Conservation (phyloP, 1,140 invertebrate species). For the Littorina saxatilis region DNA sequence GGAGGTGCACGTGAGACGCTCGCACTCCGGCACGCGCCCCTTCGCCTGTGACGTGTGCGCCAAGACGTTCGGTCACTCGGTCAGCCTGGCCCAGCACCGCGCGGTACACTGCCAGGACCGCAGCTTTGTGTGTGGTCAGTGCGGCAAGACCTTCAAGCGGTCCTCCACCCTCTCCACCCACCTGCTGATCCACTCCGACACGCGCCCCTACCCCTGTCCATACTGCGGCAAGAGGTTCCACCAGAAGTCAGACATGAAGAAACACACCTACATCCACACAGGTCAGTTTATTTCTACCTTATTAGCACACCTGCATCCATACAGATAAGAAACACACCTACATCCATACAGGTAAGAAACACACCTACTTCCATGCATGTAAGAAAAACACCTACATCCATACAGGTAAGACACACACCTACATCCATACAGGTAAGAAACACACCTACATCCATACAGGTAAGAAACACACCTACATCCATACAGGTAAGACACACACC, state of each 20-base stretch:
- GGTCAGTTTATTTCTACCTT: constrained; percentile 83
- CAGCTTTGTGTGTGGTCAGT: constrained; percentile 97
- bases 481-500: no score
- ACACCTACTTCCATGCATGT: no score
- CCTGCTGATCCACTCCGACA: constrained; percentile 98
- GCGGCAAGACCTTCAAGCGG: constrained; percentile 98
- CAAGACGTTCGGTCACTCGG: constrained; percentile 98
- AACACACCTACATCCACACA: constrained; percentile 99
- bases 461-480: no score
- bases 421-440: no score
- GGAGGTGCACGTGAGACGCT: constrained; percentile 92
- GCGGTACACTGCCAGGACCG: constrained; percentile 95
- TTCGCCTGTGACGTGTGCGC: constrained; percentile 97
- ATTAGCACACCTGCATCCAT: no score
- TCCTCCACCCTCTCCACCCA: constrained; percentile 98
- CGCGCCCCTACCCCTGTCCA: constrained; percentile 78
- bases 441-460: no score
- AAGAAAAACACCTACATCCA: no score
- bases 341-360: no score
- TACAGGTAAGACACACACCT: no score
- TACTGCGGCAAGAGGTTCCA: constrained; percentile 97
- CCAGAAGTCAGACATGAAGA: constrained; percentile 99
- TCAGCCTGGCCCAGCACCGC: constrained; percentile 93
- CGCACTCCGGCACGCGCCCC: constrained; percentile 95
- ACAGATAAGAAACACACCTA: no score